Percentiles rank a stretch among this genome's conserved stretches.
These are phyloP conservation scores for Metallyticus violacea DNA, from an alignment of 2,888 invertebrate genomes.

Conservation along the genomic window DNA sequence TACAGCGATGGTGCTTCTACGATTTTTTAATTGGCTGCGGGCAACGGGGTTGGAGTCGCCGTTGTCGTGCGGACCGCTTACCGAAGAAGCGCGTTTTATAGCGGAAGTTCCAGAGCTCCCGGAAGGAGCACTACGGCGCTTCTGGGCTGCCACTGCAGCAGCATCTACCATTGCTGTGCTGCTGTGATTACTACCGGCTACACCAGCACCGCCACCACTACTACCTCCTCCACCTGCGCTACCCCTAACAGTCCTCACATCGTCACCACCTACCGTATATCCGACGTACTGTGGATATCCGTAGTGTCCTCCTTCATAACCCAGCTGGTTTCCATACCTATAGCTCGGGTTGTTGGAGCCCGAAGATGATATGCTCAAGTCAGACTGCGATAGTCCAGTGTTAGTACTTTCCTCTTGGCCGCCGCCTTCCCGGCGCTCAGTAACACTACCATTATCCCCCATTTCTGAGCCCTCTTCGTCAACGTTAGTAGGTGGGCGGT, in stretches of 20 bases:
- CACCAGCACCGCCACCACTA: neutral
- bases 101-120: neutral
- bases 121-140: neutral
- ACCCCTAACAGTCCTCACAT: neutral
- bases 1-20: neutral
- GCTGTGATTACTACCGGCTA: neutral
- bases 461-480: constrained; percentile 17
- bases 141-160: neutral
- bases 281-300: constrained; percentile 65
- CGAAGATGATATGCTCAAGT: constrained; percentile 69
- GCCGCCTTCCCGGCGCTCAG: neutral
- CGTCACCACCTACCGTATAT: constrained; percentile 41
- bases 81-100: neutral
- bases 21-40: neutral
- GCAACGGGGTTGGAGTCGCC: neutral
- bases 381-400: constrained; percentile 80
- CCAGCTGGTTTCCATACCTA: constrained; percentile 75
- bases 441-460: neutral
- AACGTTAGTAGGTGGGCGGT: constrained; percentile 22
- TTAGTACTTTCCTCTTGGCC: constrained; percentile 48
- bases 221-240: neutral
- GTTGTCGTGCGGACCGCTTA: neutral
- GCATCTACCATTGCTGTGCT: neutral
- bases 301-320: constrained; percentile 70
- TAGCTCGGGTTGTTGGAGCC: constrained; percentile 70